These are phyloP conservation scores for Parnassius apollo DNA, from an alignment of 2,888 invertebrate species.

Conservation along the genomic window DNA sequence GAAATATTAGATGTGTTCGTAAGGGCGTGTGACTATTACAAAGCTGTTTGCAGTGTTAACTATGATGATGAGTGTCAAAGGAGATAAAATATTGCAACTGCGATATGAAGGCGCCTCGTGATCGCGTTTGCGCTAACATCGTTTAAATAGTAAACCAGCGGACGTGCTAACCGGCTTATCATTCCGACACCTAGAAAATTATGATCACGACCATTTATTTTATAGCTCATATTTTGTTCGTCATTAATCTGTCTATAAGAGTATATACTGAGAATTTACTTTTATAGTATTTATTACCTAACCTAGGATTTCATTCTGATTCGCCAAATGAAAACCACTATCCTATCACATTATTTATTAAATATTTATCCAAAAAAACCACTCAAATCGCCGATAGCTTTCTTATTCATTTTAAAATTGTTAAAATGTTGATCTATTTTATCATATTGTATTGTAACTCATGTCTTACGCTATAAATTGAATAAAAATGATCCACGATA, in stretches of 20 bases:
- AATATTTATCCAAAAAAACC: no score
- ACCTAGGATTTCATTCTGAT: no score
- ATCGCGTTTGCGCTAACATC: conserved; percentile 54
- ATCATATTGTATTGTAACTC: no score
- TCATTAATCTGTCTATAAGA: conserved; percentile 24
- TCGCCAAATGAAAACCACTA: no score
- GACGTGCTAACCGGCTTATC: conserved; percentile 54
- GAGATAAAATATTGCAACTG: conserved; percentile 74
- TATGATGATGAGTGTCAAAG: conserved; percentile 70
- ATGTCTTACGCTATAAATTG: no score
- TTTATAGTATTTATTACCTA: no score
- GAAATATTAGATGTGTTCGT: conserved; percentile 70
- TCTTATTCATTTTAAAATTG: no score
- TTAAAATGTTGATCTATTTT: no score
- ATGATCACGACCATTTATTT: conserved; percentile 63
- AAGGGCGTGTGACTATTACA: conserved; percentile 69
- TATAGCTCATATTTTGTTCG: conserved; percentile 43
- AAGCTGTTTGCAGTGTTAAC: conserved; percentile 72
- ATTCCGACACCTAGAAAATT: conserved; percentile 64
- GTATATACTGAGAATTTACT: neutral
- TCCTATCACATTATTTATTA: no score
- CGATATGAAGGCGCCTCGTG: conserved; percentile 66
- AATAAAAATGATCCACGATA: no score
- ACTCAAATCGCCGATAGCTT: no score
- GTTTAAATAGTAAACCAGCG: conserved; percentile 64